phyloP scores from a whole-genome alignment of 2,888 invertebrate species.

The Drosophila neonasuta region DNA sequence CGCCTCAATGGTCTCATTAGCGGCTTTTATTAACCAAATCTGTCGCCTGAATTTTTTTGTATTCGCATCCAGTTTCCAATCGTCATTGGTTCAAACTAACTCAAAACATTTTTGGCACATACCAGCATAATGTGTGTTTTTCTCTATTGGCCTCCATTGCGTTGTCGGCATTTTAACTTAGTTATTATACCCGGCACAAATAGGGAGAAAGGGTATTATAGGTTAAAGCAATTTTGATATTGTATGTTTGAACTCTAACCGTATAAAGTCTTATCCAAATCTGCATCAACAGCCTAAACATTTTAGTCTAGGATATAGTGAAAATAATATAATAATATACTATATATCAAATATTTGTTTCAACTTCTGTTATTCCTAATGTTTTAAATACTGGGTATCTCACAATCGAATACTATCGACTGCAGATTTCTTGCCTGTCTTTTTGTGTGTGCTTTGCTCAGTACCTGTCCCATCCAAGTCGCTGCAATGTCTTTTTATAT shows the following conservation, averaged over 20 bases:
- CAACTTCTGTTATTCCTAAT: neutral
- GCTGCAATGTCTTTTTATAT: conserved; percentile 23
- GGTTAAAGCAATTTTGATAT: too few species aligned
- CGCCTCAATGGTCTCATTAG: conserved; percentile 66
- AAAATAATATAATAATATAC: too few species aligned
- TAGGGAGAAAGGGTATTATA: neutral
- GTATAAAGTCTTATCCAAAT: too few species aligned
- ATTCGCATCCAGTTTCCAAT: conserved; percentile 33
- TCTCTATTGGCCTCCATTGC: conserved; percentile 13
- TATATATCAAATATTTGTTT: too few species aligned
- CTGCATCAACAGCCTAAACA: too few species aligned
- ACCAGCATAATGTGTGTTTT: conserved; percentile 45
- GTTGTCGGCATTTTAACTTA: conserved; percentile 35
- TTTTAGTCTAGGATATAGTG: too few species aligned
- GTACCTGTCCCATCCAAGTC: conserved; percentile 16
- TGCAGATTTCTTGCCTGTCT: conserved; percentile 6
- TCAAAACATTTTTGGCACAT: conserved; percentile 43
- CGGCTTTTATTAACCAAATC: conserved; percentile 71
- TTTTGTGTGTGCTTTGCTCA: conserved; percentile 26
- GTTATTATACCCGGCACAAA: neutral
- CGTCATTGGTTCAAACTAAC: conserved; percentile 54
- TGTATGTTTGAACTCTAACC: too few species aligned
- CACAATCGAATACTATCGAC: neutral
- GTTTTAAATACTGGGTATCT: neutral
- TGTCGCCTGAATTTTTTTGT: conserved; percentile 51